Percentiles rank a stretch among this genome's conserved stretches.
Evolutionary conservation across 2,888 invertebrate species (phyloP).

Genomic region (Ectemnius cavifrons): DNA sequence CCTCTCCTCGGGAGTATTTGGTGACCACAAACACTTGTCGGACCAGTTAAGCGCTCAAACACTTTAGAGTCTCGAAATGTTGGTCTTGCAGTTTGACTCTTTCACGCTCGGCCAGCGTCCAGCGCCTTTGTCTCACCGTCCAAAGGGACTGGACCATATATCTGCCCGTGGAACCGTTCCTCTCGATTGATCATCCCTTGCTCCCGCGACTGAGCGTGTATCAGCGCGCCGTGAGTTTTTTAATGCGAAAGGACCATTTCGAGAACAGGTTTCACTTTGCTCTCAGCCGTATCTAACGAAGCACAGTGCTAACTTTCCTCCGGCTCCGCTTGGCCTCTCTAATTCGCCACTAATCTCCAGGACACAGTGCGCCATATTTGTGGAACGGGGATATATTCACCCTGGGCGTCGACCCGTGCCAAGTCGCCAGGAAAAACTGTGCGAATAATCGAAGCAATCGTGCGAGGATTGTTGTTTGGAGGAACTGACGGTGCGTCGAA

Average conservation of each 20-base stretch:
- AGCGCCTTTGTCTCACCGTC: constrained; percentile 36
- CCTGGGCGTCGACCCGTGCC: too few relatives aligned
- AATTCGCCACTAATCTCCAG: too few relatives aligned
- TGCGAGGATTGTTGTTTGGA: too few relatives aligned
- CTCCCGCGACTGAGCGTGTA: not conserved
- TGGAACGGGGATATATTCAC: too few relatives aligned
- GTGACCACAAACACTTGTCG: constrained; percentile 55
- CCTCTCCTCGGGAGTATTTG: constrained; percentile 46
- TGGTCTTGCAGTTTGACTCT: constrained; percentile 55
- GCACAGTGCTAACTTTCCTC: too few relatives aligned
- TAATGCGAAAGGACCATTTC: too few relatives aligned
- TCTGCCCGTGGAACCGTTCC: constrained; percentile 11
- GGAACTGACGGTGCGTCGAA: too few relatives aligned
- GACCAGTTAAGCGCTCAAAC: constrained; percentile 59
- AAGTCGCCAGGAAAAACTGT: constrained; percentile 14
- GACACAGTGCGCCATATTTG: too few relatives aligned
- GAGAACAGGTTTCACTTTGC: too few relatives aligned
- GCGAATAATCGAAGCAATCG: constrained; percentile 29
- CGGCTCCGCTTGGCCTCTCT: too few relatives aligned
- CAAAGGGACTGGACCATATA: not conserved
- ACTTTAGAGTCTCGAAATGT: constrained; percentile 59
- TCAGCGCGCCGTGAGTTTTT: too few relatives aligned
- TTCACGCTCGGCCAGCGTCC: constrained; percentile 43
- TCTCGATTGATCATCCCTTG: constrained; percentile 3
- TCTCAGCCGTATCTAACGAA: too few relatives aligned